Percentiles rank a stretch among this genome's conserved stretches.
Evolutionary conservation across 2,113 vertebrate species (phyloP).

Genomic region (Engystomops pustulosus): DNA sequence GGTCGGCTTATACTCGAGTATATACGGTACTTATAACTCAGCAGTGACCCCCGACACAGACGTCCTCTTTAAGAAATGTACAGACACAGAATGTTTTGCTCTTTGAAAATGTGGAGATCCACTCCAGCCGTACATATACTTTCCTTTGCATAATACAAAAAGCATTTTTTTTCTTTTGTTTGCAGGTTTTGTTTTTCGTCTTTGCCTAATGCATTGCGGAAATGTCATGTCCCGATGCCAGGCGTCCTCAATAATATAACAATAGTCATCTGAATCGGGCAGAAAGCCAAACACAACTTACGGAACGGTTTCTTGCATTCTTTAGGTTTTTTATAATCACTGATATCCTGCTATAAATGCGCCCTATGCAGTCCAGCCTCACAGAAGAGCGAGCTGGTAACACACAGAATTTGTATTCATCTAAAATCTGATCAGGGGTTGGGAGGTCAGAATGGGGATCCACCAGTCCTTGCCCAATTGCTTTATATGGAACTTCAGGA

Average conservation of each 20-base stretch:
- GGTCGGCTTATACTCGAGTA: no score
- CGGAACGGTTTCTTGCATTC: constrained; percentile 12
- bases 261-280: constrained; percentile 14
- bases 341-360: background rate
- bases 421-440: no score
- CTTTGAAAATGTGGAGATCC: background rate
- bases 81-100: no score
- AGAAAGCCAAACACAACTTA: constrained; percentile 24
- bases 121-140: background rate
- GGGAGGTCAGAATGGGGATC: no score
- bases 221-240: constrained; percentile 11
- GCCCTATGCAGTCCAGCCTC: no score
- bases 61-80: no score
- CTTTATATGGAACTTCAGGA: no score
- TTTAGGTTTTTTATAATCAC: background rate
- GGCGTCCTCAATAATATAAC: constrained; percentile 25
- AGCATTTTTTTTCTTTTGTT: background rate
- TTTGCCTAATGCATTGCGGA: background rate
- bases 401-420: no score
- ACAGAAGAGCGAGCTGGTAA: no score
- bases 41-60: no score
- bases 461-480: no score
- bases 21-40: no score
- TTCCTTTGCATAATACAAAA: background rate
- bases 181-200: background rate